Evolutionary conservation across 2,797 vertebrate genomes (phyloP), one percentile per base, ranked within the genome.

Genomic region (Pangasius sanitwongsei): DNA sequence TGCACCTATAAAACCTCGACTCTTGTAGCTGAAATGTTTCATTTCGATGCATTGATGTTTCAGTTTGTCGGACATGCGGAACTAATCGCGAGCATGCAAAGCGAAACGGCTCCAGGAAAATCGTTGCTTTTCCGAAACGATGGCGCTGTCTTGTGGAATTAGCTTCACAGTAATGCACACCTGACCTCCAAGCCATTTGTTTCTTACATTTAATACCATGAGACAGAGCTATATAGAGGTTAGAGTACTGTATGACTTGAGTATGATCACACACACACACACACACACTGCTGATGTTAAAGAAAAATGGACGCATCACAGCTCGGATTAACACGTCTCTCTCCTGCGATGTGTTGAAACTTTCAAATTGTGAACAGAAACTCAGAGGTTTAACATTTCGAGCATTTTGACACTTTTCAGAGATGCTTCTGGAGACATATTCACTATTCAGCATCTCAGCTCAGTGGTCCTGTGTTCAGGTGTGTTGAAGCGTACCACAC

Each of bases 121-220:
- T 37, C 28, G 20, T 65, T 16, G 65, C 59, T 28, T 69, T 44
- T 55, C 82, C 41, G 8, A 74, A 41, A 85, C 55, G n/a, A 74
- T 25, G 31, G 13, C 18, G 50, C 23, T 81, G 75, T 82, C 69
- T 74, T 25, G 74, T 18, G 18, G 31, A 84, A 59, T 69, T 77
- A 85, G 65, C 61, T 41, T 72, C 74, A 53, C 7, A 4, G 1
- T 82, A 25, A 69, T 16, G 72, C 18, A 63, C 37, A 48, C 31
- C 63, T 82, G 87, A 70, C 78, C 83, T 81, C 61, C 18, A 31
- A 87, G n/a, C 18, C 70, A 67, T 41, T 78, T 6, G 18, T 89
- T 86, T 86, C 44, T 74, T 78, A 57, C 44, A 31, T 55, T 48
- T 84, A 85, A 89, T 85, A 44, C 81, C 53, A 69, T 65, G 77